These are phyloP conservation scores for Antedon mediterranea DNA, from an alignment of 53 echinoderm and acorn worm species.

Conservation along the genomic window DNA sequence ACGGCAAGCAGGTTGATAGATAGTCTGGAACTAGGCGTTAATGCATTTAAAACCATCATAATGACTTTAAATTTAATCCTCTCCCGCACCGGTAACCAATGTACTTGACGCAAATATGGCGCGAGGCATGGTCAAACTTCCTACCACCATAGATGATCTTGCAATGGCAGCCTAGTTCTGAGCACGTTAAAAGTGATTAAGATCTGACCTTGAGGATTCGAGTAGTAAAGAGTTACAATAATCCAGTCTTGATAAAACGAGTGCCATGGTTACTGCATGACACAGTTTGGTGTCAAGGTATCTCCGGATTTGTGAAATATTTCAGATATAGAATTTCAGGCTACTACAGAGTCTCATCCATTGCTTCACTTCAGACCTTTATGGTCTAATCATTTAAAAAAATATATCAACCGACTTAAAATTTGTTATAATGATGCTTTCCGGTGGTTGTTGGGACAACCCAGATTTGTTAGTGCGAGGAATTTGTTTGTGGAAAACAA, in stretches of 20 bases:
- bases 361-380: too few relatives aligned
- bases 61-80: too few relatives aligned
- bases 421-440: too few relatives aligned
- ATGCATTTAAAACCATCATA: too few relatives aligned
- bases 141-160: conserved; percentile 12
- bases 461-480: too few relatives aligned
- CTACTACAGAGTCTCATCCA: conserved; percentile 3
- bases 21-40: too few relatives aligned
- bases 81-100: not conserved
- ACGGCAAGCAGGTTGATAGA: too few relatives aligned
- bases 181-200: conserved; percentile 4
- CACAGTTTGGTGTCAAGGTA: conserved; percentile 12
- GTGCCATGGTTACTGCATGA: conserved; percentile 4
- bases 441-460: too few relatives aligned
- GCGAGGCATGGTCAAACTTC: not conserved
- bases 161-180: conserved; percentile 18
- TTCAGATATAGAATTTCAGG: conserved; percentile 1
- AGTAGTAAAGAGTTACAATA: conserved; percentile 8
- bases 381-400: too few relatives aligned
- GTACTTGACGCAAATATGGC: not conserved
- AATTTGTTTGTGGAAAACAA: too few relatives aligned
- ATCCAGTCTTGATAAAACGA: too few relatives aligned
- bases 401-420: too few relatives aligned
- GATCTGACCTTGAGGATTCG: not conserved
- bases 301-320: conserved; percentile 10